Percentiles rank a stretch among this genome's conserved stretches.
Conservation (phyloP, 2,797 vertebrate species). For the Psittacula derbiana region DNA sequence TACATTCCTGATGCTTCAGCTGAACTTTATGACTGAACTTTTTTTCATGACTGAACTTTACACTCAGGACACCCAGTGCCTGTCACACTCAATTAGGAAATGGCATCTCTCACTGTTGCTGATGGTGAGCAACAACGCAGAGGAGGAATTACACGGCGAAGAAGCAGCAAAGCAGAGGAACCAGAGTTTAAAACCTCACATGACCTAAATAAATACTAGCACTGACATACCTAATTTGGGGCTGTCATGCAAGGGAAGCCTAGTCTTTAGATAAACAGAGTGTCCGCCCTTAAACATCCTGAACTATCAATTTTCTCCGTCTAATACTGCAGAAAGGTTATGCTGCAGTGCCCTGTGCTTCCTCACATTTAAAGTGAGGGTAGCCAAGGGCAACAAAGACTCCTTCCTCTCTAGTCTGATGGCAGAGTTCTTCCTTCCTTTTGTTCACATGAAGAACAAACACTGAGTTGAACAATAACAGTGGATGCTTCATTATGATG, state of each 20-base stretch:
- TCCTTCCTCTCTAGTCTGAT: conserved; percentile 76
- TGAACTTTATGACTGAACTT: too few relatives aligned
- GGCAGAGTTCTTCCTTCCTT: conserved; percentile 77
- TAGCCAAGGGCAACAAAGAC: conserved; percentile 77
- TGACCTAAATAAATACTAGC: not conserved
- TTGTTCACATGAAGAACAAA: conserved; percentile 76
- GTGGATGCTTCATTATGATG: conserved; percentile 64
- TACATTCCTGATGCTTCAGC: conserved; percentile 15
- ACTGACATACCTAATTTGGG: not conserved
- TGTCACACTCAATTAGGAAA: not conserved
- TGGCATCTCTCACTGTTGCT: not conserved
- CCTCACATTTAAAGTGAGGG: conserved; percentile 76
- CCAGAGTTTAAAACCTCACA: not conserved
- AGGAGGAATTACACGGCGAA: not conserved
- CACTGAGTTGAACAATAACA: conserved; percentile 50
- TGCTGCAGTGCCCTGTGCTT: conserved; percentile 66
- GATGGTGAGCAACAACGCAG: not conserved
- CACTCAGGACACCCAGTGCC: not conserved
- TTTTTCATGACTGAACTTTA: not conserved
- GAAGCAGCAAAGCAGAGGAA: not conserved
- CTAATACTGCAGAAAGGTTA: conserved; percentile 53
- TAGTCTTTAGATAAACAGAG: conserved; percentile 9
- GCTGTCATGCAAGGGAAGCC: not conserved
- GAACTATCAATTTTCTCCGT: conserved; percentile 12
- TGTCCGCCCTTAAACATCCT: not conserved